A percentile compares a stretch with the other conserved stretches of the same genome.
Conservation (phyloP, 1,140 invertebrate genomes). For the Diorhabda elongata region DNA sequence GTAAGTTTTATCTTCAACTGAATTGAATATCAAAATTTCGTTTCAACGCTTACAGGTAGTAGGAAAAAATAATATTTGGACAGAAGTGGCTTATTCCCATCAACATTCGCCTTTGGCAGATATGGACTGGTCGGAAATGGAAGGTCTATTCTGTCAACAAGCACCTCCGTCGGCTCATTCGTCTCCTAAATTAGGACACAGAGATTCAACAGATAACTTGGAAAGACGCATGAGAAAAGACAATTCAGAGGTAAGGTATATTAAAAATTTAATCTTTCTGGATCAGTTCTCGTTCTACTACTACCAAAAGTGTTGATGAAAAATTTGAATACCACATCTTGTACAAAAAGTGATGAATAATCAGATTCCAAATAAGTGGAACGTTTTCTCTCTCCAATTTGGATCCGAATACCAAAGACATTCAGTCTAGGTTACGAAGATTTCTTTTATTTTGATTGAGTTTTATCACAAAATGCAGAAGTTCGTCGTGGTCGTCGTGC, state of each 20-base stretch:
- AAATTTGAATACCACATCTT: too few species aligned
- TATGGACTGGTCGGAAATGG: conserved; percentile 88
- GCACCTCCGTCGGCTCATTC: conserved; percentile 57
- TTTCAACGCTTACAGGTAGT: conserved; percentile 55
- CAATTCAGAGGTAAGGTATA: conserved; percentile 53
- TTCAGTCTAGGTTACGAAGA: too few species aligned
- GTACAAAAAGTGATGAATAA: too few species aligned
- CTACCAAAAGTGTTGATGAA: too few species aligned
- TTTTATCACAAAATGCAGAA: too few species aligned
- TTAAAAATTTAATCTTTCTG: too few species aligned
- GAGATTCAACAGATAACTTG: conserved; percentile 49
- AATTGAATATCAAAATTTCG: not conserved
- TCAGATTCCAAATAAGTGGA: too few species aligned
- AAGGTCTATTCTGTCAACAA: conserved; percentile 88
- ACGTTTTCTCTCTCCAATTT: too few species aligned
- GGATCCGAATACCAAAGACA: too few species aligned
- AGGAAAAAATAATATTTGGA: conserved; percentile 89
- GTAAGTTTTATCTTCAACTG: conserved; percentile 45
- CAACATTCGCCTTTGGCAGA: conserved; percentile 74
- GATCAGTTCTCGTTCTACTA: too few species aligned
- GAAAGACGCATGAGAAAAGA: conserved; percentile 64
- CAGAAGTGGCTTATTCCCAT: conserved; percentile 78
- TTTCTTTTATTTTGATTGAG: too few species aligned
- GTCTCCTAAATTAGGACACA: conserved; percentile 53
- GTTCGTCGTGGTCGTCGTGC: too few species aligned